A percentile compares a stretch with the other conserved stretches of the same genome.
phyloP scores from a whole-genome alignment of 1,140 invertebrate species.

The Drosophila subobscura region DNA sequence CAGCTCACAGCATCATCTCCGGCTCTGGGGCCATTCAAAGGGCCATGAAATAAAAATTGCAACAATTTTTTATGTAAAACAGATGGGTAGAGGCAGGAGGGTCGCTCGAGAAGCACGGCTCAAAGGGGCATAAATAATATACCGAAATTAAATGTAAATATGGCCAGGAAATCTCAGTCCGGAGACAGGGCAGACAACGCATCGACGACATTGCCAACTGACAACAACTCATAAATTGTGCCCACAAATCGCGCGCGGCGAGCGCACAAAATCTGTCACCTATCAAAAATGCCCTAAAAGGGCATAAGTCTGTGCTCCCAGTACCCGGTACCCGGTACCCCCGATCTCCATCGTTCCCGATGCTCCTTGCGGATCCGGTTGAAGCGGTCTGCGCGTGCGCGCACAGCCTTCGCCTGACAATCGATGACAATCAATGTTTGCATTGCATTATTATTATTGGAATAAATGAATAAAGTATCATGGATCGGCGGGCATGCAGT shows the following conservation, averaged over 20 bases:
- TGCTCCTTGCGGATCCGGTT: slow-evolving; percentile 21
- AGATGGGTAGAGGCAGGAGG: slow-evolving; percentile 1
- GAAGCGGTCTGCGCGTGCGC: slow-evolving; percentile 66
- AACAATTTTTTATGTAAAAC: slow-evolving; percentile 70
- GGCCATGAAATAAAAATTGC: slow-evolving; percentile 57
- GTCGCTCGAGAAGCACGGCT: background rate
- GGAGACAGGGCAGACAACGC: slow-evolving; percentile 9
- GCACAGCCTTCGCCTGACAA: slow-evolving; percentile 66
- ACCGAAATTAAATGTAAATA: slow-evolving; percentile 72
- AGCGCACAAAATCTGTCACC: slow-evolving; percentile 80
- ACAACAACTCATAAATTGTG: slow-evolving; percentile 80
- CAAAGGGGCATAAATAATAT: slow-evolving; percentile 68
- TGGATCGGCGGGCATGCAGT: slow-evolving; percentile 68
- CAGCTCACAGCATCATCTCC: background rate
- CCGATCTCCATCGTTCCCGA: background rate
- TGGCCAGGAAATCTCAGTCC: slow-evolving; percentile 41
- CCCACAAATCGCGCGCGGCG: slow-evolving; percentile 65
- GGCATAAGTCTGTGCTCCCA: slow-evolving; percentile 58
- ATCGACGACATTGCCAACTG: slow-evolving; percentile 34
- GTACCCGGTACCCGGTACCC: background rate
- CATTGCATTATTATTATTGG: slow-evolving; percentile 83
- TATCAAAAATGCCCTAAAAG: slow-evolving; percentile 83
- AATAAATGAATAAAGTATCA: slow-evolving; percentile 83
- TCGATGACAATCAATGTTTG: slow-evolving; percentile 83
- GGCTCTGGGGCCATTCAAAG: slow-evolving; percentile 15